Conservation (phyloP, 2,797 vertebrate species). For the Neostethus bicornis region DNA sequence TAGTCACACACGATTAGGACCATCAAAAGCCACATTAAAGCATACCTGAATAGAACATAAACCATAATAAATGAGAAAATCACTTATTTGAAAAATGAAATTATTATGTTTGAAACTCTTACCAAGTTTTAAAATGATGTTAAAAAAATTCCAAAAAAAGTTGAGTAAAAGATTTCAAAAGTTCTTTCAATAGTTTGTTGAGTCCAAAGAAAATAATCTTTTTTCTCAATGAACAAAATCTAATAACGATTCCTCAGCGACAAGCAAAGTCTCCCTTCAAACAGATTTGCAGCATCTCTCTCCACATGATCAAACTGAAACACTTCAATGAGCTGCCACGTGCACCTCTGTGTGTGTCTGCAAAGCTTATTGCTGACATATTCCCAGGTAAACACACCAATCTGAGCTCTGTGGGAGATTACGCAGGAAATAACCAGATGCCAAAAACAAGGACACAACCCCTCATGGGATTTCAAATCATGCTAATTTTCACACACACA, state of each 20-base stretch:
- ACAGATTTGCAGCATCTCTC: slow-evolving; percentile 2
- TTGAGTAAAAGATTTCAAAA: not conserved
- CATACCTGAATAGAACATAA: not conserved
- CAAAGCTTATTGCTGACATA: slow-evolving; percentile 8
- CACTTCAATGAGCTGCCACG: slow-evolving; percentile 5
- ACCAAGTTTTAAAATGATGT: slow-evolving; percentile 9
- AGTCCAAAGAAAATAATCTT: slow-evolving; percentile 25
- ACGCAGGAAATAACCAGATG: slow-evolving; percentile 37
- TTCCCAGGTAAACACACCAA: slow-evolving; percentile 16
- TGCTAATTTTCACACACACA: slow-evolving; percentile 8
- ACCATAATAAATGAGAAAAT: not conserved
- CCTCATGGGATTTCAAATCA: slow-evolving; percentile 11
- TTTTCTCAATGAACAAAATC: slow-evolving; percentile 9
- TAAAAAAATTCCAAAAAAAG: slow-evolving; percentile 9
- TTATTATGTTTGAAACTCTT: not conserved
- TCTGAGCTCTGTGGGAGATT: slow-evolving; percentile 37
- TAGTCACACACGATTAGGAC: not conserved
- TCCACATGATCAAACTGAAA: slow-evolving; percentile 15
- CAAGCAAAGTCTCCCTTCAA: not conserved
- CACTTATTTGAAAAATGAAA: not conserved
- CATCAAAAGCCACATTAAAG: not conserved
- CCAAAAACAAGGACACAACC: slow-evolving; percentile 6
- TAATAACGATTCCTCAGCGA: not conserved
- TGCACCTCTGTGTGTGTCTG: slow-evolving; percentile 10
- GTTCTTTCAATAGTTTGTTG: not conserved